Percentiles rank a stretch among this genome's conserved stretches.
Evolutionary conservation across 1,140 invertebrate genomes (phyloP).

Genomic region (Zaprionus lachaisei): DNA sequence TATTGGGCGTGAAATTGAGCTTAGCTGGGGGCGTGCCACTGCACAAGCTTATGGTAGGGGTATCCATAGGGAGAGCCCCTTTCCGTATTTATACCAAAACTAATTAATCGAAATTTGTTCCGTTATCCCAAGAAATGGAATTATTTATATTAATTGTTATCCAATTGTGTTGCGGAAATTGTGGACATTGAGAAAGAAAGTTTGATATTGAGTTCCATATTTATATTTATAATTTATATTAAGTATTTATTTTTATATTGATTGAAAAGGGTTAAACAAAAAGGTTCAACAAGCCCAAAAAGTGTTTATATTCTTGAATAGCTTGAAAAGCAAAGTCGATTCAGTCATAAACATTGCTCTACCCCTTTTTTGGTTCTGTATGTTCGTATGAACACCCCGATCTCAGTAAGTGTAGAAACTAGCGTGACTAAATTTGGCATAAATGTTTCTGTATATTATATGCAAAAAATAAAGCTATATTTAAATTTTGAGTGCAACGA

Average conservation of each 20-base stretch:
- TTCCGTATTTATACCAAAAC: slow-evolving; percentile 24
- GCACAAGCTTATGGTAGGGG: neutral
- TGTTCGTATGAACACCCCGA: too few species aligned
- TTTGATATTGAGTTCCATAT: neutral
- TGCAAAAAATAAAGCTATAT: neutral
- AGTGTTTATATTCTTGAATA: neutral
- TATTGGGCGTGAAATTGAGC: slow-evolving; percentile 84
- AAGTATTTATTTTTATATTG: neutral
- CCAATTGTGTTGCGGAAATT: neutral
- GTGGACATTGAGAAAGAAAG: neutral
- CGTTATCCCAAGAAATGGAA: slow-evolving; percentile 5
- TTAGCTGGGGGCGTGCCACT: slow-evolving; percentile 40
- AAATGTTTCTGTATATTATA: neutral
- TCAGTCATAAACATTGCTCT: too few species aligned
- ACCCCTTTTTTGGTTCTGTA: too few species aligned
- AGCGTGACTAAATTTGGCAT: neutral
- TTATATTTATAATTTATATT: neutral
- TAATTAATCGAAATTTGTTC: slow-evolving; percentile 40
- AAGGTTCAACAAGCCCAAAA: neutral
- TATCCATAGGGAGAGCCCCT: slow-evolving; percentile 1
- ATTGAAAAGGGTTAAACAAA: neutral
- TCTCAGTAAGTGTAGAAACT: neutral
- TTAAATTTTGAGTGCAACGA: neutral
- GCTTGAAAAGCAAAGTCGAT: neutral
- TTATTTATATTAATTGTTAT: neutral